Evolutionary conservation across 2,113 vertebrate species (phyloP), one percentile per base, ranked within the genome.

Genomic region (Bufo gargarizans): DNA sequence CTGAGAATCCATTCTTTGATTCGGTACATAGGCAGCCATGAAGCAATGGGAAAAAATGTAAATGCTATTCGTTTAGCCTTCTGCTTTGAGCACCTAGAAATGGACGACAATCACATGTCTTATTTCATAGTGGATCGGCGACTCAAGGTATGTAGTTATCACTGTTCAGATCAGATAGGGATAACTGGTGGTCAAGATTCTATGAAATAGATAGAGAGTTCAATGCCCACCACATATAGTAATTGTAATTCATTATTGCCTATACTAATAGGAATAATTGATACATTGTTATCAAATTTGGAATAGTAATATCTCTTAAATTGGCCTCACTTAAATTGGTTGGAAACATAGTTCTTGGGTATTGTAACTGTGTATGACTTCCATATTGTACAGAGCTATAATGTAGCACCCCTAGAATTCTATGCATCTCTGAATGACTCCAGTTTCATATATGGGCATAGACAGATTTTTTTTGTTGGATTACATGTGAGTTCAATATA

Each of bases 1-100:
- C 92, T 96, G 56, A 98, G 88, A 50, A 98, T 88, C 98, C 98
- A 99, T 84, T 97, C 96, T 90, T 94, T 98, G 47, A 97, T 8
- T 43, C 81, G 93, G 17, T 99, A 99, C 0, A 93, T 93, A 19
- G 95, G 97, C 78, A 99, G 82, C 98, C 98, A 99, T 0, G 96
- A 94, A n/a, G 94, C 43, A 0, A 99, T 2, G 0, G 98, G 98
- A 81, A 99, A 92, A 12, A 98, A 91, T 20, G 94, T 91, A 9
- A 97, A 86, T 3, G 90, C 94, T 3, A 92, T 90, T 47, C 90
- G 96, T 93, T 97, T 99, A 76, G 90, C 94, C 85, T 93, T 96
- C 91, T 94, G 92, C 59, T 94, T 47, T 13, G 97, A 95, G 69
- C 97, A 99, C 53, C 98, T 99, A 91, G 79, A 45, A 93, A 94